Evolutionary conservation across 30 jellyfish, hydroid and myxozoan genomes (phyloP).

Genomic region (Aurelia sp.): DNA sequence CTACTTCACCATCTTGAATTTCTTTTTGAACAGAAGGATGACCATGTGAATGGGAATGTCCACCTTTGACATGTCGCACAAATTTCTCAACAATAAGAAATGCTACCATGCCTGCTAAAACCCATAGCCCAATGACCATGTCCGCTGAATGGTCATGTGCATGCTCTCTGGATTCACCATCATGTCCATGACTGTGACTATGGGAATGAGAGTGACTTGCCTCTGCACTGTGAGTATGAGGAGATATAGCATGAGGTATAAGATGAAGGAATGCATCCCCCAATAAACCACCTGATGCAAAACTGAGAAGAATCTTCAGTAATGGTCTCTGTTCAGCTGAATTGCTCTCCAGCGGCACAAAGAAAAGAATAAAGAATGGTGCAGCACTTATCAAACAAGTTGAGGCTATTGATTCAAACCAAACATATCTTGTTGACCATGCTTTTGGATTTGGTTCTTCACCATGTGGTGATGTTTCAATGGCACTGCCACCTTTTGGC

Average conservation of each 20-base stretch:
- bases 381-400: slow-evolving; percentile 97
- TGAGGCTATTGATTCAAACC: slow-evolving; percentile 91
- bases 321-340: slow-evolving; percentile 87
- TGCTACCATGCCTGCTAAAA: slow-evolving; percentile 90
- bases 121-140: slow-evolving; percentile 96
- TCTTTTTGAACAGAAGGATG: slow-evolving; percentile 22
- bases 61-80: slow-evolving; percentile 96
- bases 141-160: slow-evolving; percentile 95
- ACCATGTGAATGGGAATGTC: slow-evolving; percentile 90
- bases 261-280: slow-evolving; percentile 98
- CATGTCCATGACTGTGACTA: slow-evolving; percentile 75
- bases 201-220: slow-evolving; percentile 79
- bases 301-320: slow-evolving; percentile 77
- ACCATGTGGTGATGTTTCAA: background rate
- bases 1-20: slow-evolving; percentile 25
- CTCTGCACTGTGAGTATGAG: slow-evolving; percentile 84
- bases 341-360: slow-evolving; percentile 91
- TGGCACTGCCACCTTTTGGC: background rate
- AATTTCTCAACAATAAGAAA: slow-evolving; percentile 90
- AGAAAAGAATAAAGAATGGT: slow-evolving; percentile 88
- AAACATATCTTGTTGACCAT: slow-evolving; percentile 61
- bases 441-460: background rate
- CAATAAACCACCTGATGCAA: slow-evolving; percentile 96
- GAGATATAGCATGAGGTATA: slow-evolving; percentile 96
- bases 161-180: slow-evolving; percentile 72